Evolutionary conservation across 1,140 invertebrate species (phyloP), one percentile per base, ranked within the genome.

Genomic region (Littorina saxatilis): DNA sequence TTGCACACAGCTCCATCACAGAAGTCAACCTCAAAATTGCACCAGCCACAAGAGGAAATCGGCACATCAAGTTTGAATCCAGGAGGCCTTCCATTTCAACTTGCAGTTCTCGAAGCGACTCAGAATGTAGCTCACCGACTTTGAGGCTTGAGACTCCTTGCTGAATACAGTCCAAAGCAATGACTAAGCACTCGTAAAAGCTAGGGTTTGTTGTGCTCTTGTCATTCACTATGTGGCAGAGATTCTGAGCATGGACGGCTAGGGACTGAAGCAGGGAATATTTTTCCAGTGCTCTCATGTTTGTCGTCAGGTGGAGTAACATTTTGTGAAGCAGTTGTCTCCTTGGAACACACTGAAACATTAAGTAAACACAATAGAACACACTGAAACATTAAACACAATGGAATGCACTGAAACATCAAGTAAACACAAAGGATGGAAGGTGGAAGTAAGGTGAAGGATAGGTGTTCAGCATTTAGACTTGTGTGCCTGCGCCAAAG

Each of bases 41-140:
- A 63, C 84, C 81, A 7, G 83, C 83, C 63, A 82, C 85, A 27
- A 87, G 50, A 23, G 86, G 86, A 74, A 84, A 85, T 29, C 20
- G 55, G 13, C 39, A 29, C 1, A 32, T 78, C 55, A 78, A 23
- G 15, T 43, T 37, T 15, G 39, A 43, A 11, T 73, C n/a, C 39
- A 78, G 52, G 4, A 37, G 5, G n/a, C n/a, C 17, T 43, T 78
- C 76, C 58, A 78, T 37, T 27, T 78, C 76, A 5, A 2, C 13
- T 37, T 63, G 76, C 27, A 78, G 52, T 9, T 40, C 55, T 20
- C 52, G 39, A 20, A 78, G 35, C 2, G 39, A 23, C 15, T 61
- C 55, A 3, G 2, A 15, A n/a, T 78, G 29, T 7, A 63, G 17
- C 17, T 61, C 58, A 35, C 58, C 76, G 15, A 29, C 17, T 78